Evolutionary conservation across 1,140 invertebrate genomes (phyloP).

Genomic region (Cydia amplana): DNA sequence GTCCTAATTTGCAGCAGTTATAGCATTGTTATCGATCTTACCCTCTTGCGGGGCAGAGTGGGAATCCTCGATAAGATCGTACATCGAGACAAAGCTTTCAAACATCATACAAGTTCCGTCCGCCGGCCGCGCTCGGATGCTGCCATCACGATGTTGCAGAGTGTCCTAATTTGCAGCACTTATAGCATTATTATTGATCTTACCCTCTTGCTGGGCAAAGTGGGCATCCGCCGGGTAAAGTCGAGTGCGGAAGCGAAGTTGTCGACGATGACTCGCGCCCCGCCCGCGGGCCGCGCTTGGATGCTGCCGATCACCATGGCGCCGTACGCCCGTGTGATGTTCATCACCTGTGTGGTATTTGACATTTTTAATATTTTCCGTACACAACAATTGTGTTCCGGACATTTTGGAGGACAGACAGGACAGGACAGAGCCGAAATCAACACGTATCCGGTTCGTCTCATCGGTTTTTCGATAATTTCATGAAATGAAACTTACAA

Average conservation of each 20-base stretch:
- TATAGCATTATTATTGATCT: neutral
- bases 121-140: too few species aligned
- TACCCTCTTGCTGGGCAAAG: slow-evolving; percentile 68
- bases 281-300: slow-evolving; percentile 66
- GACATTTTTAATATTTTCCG: neutral
- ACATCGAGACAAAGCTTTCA: too few species aligned
- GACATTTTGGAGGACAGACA: too few species aligned
- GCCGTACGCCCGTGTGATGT: slow-evolving; percentile 69
- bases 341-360: slow-evolving; percentile 63
- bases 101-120: too few species aligned
- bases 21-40: slow-evolving; percentile 35
- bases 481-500: too few species aligned
- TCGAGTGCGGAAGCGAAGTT: slow-evolving; percentile 74
- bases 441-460: too few species aligned
- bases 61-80: too few species aligned
- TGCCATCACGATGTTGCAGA: neutral
- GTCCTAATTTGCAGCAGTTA: neutral
- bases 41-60: slow-evolving; percentile 50
- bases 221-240: slow-evolving; percentile 69
- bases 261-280: slow-evolving; percentile 68
- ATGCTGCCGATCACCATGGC: slow-evolving; percentile 83
- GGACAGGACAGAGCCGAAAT: too few species aligned
- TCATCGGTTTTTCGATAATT: too few species aligned
- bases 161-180: neutral
- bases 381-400: too few species aligned